These are phyloP conservation scores for Danio albolineatus DNA, from an alignment of 2,797 vertebrate genomes.

Conservation along the genomic window DNA sequence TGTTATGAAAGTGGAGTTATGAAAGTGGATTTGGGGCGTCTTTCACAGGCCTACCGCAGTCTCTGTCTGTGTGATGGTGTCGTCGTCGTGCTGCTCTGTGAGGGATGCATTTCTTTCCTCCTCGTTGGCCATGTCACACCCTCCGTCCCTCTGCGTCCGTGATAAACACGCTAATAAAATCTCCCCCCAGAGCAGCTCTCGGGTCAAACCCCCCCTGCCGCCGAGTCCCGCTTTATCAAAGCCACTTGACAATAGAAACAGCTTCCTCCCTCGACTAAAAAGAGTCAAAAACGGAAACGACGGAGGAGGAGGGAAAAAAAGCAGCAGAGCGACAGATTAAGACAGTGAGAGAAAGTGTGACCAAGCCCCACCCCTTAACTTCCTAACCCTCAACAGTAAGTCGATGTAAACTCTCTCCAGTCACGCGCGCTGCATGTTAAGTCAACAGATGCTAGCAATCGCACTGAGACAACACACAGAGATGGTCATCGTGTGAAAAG, in stretches of 20 bases:
- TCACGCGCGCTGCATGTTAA: neutral
- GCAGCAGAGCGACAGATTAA: constrained; percentile 24
- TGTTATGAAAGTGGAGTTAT: neutral
- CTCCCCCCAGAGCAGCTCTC: neutral
- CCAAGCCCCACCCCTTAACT: constrained; percentile 48
- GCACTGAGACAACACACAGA: neutral
- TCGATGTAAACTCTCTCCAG: neutral
- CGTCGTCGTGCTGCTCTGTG: constrained; percentile 33
- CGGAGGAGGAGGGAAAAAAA: constrained; percentile 15
- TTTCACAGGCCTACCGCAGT: constrained; percentile 23
- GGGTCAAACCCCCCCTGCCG: neutral
- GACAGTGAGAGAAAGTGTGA: constrained; percentile 28
- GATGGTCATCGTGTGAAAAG: neutral
- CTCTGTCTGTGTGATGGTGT: constrained; percentile 40
- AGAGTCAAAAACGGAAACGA: constrained; percentile 26
- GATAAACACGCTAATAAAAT: constrained; percentile 42
- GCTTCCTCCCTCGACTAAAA: constrained; percentile 15
- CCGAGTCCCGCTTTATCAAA: constrained; percentile 31
- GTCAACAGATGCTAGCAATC: neutral
- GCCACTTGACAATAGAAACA: constrained; percentile 11
- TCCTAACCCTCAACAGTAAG: constrained; percentile 47
- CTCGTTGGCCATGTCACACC: constrained; percentile 51
- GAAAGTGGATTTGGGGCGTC: neutral
- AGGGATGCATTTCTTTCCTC: constrained; percentile 45
- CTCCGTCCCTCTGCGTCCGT: neutral